Evolutionary conservation across 2,888 invertebrate genomes (phyloP).

Genomic region (Tupiocoris notatus): DNA sequence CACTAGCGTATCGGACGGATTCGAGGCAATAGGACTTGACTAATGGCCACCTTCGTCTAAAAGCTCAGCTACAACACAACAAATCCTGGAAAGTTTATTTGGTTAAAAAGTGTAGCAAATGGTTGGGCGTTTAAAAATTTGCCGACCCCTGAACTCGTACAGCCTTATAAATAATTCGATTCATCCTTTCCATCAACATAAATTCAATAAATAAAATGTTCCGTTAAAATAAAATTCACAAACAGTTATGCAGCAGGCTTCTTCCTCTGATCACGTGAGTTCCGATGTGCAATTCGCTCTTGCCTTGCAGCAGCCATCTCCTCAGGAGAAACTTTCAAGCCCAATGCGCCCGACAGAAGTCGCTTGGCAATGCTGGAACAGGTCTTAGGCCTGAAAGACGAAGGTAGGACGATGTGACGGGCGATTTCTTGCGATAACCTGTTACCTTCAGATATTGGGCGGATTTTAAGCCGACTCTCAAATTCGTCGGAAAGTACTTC

Average conservation of each 20-base stretch:
- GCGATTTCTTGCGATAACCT: constrained; percentile 25
- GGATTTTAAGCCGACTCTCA: constrained; percentile 4
- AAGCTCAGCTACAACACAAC: no score
- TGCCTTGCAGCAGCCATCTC: constrained; percentile 10
- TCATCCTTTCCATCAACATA: no score
- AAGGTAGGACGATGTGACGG: constrained; percentile 27
- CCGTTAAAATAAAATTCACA: no score
- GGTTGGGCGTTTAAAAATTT: no score
- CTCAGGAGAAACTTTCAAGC: constrained; percentile 22
- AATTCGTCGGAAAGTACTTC: constrained; percentile 11
- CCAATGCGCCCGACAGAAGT: constrained; percentile 22
- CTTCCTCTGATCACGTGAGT: neutral
- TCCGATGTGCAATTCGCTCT: neutral
- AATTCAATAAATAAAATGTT: no score
- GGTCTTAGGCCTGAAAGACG: constrained; percentile 33
- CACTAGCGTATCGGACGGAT: no score
- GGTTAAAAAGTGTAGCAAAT: no score
- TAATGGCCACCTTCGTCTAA: no score
- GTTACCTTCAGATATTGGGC: constrained; percentile 26
- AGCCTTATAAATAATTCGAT: no score
- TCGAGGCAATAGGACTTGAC: no score
- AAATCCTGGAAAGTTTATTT: no score
- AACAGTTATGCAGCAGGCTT: neutral
- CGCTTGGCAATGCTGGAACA: constrained; percentile 25
- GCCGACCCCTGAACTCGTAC: no score